These are phyloP conservation scores for Pardosa pseudoannulata DNA, from an alignment of 2,888 invertebrate species.

Conservation along the genomic window DNA sequence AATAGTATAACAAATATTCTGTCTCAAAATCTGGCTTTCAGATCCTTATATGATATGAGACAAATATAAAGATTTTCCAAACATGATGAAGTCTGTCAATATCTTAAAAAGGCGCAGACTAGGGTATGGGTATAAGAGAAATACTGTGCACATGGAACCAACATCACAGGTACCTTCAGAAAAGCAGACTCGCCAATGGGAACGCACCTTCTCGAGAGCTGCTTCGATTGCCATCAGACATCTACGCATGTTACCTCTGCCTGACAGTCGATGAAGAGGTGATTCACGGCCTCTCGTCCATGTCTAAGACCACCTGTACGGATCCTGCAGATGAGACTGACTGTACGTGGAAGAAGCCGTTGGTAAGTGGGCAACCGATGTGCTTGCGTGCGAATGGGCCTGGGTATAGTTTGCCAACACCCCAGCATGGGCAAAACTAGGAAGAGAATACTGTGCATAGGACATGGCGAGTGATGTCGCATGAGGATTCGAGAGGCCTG, in stretches of 20 bases:
- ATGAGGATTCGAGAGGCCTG: constrained; percentile 71
- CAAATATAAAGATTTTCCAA: constrained; percentile 68
- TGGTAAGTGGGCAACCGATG: constrained; percentile 70
- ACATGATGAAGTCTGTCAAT: constrained; percentile 67
- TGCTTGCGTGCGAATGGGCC: constrained; percentile 70
- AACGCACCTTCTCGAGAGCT: constrained; percentile 30
- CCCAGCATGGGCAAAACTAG: constrained; percentile 72
- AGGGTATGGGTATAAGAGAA: constrained; percentile 68
- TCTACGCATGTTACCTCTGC: constrained; percentile 14
- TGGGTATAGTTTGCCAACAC: constrained; percentile 73
- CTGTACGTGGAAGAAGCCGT: constrained; percentile 69
- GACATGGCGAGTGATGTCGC: constrained; percentile 68
- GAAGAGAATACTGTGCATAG: constrained; percentile 73
- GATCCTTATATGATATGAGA: constrained; percentile 69
- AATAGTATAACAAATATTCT: constrained; percentile 47
- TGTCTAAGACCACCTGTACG: constrained; percentile 73
- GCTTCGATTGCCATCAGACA: constrained; percentile 60
- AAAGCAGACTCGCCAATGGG: constrained; percentile 49
- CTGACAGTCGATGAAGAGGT: constrained; percentile 7
- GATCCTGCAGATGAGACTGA: constrained; percentile 73
- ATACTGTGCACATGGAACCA: constrained; percentile 68
- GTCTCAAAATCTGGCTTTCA: constrained; percentile 60
- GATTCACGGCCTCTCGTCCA: neutral
- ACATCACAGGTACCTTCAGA: constrained; percentile 70
- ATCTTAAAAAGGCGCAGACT: constrained; percentile 73